phyloP scores from a whole-genome alignment of 30 jellyfish, hydroid and myxozoan genomes.

The Aurelia aurita region DNA sequence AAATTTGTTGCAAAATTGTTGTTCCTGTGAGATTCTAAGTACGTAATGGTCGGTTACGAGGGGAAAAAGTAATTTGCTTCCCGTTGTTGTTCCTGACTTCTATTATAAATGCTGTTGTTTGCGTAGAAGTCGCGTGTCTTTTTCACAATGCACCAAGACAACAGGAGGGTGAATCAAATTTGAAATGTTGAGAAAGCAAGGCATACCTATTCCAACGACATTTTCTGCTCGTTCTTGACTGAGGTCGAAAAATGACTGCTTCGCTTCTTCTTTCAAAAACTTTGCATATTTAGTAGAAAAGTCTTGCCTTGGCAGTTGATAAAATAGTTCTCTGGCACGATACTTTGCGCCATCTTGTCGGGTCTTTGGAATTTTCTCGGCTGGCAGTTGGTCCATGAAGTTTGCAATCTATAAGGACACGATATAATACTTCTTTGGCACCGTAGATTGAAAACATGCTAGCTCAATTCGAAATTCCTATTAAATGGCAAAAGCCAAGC shows the following conservation, averaged over 20 bases:
- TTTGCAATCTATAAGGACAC: slow-evolving; percentile 68
- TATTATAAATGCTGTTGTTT: too few species aligned
- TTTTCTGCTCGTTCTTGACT: slow-evolving; percentile 44
- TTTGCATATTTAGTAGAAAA: slow-evolving; percentile 84
- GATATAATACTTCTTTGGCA: too few species aligned
- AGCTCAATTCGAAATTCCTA: too few species aligned
- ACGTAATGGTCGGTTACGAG: too few species aligned
- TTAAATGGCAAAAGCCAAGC: neutral
- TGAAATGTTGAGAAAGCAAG: neutral
- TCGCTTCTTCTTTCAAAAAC: slow-evolving; percentile 80
- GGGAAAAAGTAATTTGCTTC: too few species aligned
- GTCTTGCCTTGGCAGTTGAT: slow-evolving; percentile 96
- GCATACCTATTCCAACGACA: slow-evolving; percentile 94
- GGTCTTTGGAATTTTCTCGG: slow-evolving; percentile 71
- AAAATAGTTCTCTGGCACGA: slow-evolving; percentile 88
- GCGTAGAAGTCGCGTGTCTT: too few species aligned
- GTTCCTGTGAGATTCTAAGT: too few species aligned
- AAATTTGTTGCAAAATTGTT: too few species aligned
- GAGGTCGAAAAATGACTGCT: slow-evolving; percentile 76
- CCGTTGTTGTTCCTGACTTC: too few species aligned
- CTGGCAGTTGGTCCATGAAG: slow-evolving; percentile 87
- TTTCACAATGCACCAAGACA: too few species aligned
- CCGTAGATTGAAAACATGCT: too few species aligned
- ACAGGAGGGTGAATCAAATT: neutral
- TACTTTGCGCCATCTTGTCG: slow-evolving; percentile 82